Percentiles rank a stretch among this genome's conserved stretches.
These are phyloP conservation scores for Nomada fabriciana DNA, from an alignment of 2,888 invertebrate species.

Conservation along the genomic window DNA sequence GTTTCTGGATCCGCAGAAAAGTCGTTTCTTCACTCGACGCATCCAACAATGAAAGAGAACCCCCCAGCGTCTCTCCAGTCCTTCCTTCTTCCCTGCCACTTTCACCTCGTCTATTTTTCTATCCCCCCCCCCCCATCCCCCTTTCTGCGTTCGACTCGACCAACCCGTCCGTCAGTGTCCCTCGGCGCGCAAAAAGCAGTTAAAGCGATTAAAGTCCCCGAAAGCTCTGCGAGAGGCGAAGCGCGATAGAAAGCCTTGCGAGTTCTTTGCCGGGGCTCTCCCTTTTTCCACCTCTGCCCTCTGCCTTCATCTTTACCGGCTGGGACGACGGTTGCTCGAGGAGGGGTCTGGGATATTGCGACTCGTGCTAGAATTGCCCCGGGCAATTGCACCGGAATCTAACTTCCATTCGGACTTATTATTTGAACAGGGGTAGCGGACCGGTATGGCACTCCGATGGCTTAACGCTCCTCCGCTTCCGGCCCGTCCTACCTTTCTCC, in stretches of 20 bases:
- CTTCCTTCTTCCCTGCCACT: conserved; percentile 43
- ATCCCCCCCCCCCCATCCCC: conserved; percentile 41
- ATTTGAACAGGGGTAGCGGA: conserved; percentile 74
- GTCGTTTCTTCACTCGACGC: conserved; percentile 57
- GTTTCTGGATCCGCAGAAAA: conserved; percentile 66
- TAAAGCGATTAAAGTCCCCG: conserved; percentile 75
- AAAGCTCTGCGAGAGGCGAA: conserved; percentile 69
- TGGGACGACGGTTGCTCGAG: neutral
- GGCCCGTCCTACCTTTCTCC: conserved; percentile 15
- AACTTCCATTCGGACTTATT: conserved; percentile 79
- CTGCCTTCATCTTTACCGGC: conserved; percentile 31
- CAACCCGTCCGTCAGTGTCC: conserved; percentile 63
- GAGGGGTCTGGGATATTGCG: conserved; percentile 66
- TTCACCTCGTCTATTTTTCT: conserved; percentile 64
- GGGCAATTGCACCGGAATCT: conserved; percentile 74
- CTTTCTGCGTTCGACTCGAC: conserved; percentile 45
- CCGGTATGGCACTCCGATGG: conserved; percentile 59
- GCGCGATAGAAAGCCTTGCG: conserved; percentile 70
- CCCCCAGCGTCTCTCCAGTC: conserved; percentile 25
- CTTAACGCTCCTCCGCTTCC: conserved; percentile 66
- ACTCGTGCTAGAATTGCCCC: conserved; percentile 71
- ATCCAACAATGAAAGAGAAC: conserved; percentile 63
- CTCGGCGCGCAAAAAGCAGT: conserved; percentile 69
- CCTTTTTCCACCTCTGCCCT: conserved; percentile 38
- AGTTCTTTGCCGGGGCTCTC: conserved; percentile 61